Percentiles rank a stretch among this genome's conserved stretches.
These are phyloP conservation scores for Mormyrus proboscirostris DNA, from an alignment of 2,797 vertebrate species.

Conservation along the genomic window DNA sequence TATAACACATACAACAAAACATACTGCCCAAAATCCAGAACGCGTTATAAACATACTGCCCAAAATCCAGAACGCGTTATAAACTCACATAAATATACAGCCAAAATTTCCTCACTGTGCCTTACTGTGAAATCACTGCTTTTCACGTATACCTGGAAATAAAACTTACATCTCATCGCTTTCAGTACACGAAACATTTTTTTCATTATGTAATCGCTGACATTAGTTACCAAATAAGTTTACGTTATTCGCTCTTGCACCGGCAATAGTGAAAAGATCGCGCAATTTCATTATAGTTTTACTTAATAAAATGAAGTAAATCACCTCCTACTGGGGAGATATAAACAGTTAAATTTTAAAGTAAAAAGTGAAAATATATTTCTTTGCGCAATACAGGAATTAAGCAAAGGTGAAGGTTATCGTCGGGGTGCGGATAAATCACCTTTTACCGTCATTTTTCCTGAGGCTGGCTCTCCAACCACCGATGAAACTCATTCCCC, in stretches of 20 bases:
- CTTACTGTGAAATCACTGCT: background rate
- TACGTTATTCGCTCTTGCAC: background rate
- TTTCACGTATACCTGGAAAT: background rate
- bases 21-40: background rate
- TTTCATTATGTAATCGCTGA: background rate
- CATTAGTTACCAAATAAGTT: background rate
- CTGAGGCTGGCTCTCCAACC: slow-evolving; percentile 54
- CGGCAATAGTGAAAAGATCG: background rate
- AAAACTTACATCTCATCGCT: background rate
- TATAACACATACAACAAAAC: background rate
- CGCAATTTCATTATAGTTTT: background rate
- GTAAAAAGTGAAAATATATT: background rate
- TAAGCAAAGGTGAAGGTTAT: background rate
- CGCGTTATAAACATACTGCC: background rate
- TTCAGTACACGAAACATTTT: background rate
- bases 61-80: background rate
- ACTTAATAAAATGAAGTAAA: background rate
- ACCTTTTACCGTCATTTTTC: slow-evolving; percentile 58
- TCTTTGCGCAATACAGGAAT: background rate
- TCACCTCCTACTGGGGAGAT: background rate
- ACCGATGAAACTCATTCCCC: slow-evolving; percentile 63
- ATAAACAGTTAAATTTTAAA: background rate
- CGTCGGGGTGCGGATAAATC: slow-evolving; percentile 33
- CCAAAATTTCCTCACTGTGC: background rate
- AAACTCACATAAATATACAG: background rate